These are phyloP conservation scores for Parascotia fuliginaria DNA, from an alignment of 2,888 invertebrate species.

Conservation along the genomic window DNA sequence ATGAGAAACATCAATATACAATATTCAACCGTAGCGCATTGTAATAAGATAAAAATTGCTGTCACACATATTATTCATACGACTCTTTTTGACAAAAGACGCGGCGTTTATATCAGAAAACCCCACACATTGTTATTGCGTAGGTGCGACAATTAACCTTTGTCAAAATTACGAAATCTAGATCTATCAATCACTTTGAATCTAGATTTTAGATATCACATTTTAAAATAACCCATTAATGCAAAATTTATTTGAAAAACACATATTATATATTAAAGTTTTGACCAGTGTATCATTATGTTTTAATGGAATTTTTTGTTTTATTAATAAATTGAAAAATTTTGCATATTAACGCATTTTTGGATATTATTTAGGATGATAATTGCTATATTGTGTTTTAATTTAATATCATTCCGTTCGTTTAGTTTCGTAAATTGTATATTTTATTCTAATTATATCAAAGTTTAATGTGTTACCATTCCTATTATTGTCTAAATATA, in stretches of 20 bases:
- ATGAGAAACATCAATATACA: too few species aligned
- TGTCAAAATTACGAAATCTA: conserved; percentile 42
- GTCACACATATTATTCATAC: too few species aligned
- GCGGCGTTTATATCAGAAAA: too few species aligned
- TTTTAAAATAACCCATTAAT: conserved; percentile 48
- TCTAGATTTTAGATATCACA: conserved; percentile 28
- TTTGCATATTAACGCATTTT: conserved; percentile 28
- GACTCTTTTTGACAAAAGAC: too few species aligned
- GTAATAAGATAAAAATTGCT: too few species aligned
- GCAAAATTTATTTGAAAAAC: background rate
- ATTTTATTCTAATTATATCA: conserved; percentile 1
- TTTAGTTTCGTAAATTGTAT: background rate
- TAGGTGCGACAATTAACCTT: conserved; percentile 24
- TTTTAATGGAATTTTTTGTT: conserved; percentile 31
- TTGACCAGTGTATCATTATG: conserved; percentile 25
- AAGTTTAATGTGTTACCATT: conserved; percentile 2
- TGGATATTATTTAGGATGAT: conserved; percentile 1
- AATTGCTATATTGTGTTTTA: conserved; percentile 2
- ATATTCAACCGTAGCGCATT: too few species aligned
- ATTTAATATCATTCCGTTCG: too few species aligned
- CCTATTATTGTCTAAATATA: background rate
- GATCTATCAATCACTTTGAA: conserved; percentile 47
- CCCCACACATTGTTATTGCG: background rate
- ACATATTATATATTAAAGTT: conserved; percentile 20
- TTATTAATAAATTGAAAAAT: conserved; percentile 2